Conservation (phyloP, 2,113 vertebrate genomes). For the Chloropsis cyanopogon region DNA sequence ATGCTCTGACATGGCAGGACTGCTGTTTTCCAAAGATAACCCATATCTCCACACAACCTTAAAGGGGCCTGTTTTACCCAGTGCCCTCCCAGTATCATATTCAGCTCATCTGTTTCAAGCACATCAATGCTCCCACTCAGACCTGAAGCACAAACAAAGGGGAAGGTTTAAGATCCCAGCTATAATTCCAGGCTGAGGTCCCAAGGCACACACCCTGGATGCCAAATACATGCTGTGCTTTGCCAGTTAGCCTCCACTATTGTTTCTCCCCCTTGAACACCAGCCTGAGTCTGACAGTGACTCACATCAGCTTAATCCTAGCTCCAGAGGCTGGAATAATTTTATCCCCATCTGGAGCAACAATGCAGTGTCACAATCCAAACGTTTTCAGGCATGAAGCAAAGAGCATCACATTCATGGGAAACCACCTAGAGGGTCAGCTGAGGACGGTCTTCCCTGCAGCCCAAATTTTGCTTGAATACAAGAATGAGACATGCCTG, state of each 20-base stretch:
- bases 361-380: background rate
- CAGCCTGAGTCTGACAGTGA: background rate
- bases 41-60: background rate
- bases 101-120: background rate
- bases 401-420: background rate
- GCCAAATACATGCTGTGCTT: background rate
- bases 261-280: background rate
- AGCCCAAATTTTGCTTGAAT: background rate
- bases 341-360: constrained; percentile 12
- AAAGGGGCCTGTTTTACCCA: background rate
- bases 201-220: background rate
- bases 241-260: background rate
- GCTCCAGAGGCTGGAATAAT: constrained; percentile 7
- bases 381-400: background rate
- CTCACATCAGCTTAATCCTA: constrained; percentile 16
- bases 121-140: background rate
- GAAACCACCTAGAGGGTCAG: constrained; percentile 42
- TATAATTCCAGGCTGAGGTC: background rate
- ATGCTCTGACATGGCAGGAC: background rate
- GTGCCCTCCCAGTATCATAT: background rate
- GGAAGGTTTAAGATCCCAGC: background rate
- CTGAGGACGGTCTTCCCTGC: background rate
- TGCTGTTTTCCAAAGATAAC: background rate
- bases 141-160: background rate
- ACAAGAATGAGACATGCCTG: background rate